Conservation (phyloP, 2,797 vertebrate genomes). For the Brachyalestes nurse region DNA sequence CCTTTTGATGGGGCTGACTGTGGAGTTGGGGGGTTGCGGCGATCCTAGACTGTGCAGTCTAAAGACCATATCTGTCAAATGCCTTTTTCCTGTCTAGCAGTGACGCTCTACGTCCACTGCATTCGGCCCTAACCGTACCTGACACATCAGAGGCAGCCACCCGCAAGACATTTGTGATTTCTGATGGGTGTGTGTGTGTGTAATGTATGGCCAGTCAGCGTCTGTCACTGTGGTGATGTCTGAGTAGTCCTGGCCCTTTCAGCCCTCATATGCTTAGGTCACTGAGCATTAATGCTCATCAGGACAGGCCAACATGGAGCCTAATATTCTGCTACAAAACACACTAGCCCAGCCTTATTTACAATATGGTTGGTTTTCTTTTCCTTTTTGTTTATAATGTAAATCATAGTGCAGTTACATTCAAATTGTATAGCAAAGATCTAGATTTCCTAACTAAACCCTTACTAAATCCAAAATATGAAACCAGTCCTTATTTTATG, state of each 20-base stretch:
- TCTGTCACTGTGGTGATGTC: constrained; percentile 41
- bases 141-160: constrained; percentile 39
- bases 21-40: neutral
- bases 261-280: constrained; percentile 39
- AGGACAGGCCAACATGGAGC: neutral
- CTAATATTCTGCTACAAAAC: neutral
- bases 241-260: constrained; percentile 17
- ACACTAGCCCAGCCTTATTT: neutral
- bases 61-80: neutral
- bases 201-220: constrained; percentile 22
- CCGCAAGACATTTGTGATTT: constrained; percentile 38
- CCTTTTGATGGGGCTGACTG: too few relatives aligned
- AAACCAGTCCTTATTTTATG: too few relatives aligned
- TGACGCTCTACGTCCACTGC: constrained; percentile 3
- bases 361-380: neutral
- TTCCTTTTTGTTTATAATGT: neutral
- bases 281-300: constrained; percentile 38
- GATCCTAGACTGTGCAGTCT: neutral
- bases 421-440: too few relatives aligned
- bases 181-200: constrained; percentile 16
- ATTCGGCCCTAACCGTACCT: constrained; percentile 44
- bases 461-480: too few relatives aligned
- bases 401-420: neutral
- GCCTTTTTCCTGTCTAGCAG: constrained; percentile 5
- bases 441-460: too few relatives aligned